Evolutionary conservation across 2,888 invertebrate genomes (phyloP), one percentile per base, ranked within the genome.

Genomic region (Drosophila recens): DNA sequence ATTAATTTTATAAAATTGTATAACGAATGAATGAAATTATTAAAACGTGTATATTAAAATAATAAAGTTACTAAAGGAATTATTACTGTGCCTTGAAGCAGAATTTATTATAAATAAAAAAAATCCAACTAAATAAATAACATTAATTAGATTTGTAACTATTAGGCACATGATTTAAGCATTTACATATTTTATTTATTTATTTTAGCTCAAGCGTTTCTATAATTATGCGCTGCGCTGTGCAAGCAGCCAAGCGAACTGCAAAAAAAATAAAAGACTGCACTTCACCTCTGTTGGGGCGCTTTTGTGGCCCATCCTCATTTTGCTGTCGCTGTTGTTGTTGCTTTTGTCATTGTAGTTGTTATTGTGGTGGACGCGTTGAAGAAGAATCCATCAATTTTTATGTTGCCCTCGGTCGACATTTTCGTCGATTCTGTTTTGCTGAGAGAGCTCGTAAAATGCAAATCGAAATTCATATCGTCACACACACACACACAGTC

Each of bases 331-430:
- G 43, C 65, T 17, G 17, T 46, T 30, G 51, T 49, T 62, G 57
- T 43, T 46, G 54, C 42, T 45, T 64, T 27, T 63, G 56, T 48
- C 46, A 49, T 51, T 72, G 57, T 65, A 65, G 52, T 59, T 81
- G 66, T 54, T 80, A 45, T 57, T 81, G 74, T 69, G 64, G 53
- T 71, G 76, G 62, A 72, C 70, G 84, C 81, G 78, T 78, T 90
- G 90, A 88, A 90, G 90, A 80, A 80, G 87, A 90, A 89, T 89
- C 90, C 89, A 90, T 89, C 89, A 90, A 90, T 87, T 90, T 90
- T 90, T 89, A 89, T 89, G 90, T 82, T 81, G 74, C 88, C 86
- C 79, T 72, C 77, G 71, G 75, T 89, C 82, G 86, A 90, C 89
- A 82, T 90, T 90, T 75, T 89, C 71, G 82, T 90, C 74, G 87